These are phyloP conservation scores for Melanostoma mellinum DNA, from an alignment of 2,888 invertebrate genomes.

Conservation along the genomic window DNA sequence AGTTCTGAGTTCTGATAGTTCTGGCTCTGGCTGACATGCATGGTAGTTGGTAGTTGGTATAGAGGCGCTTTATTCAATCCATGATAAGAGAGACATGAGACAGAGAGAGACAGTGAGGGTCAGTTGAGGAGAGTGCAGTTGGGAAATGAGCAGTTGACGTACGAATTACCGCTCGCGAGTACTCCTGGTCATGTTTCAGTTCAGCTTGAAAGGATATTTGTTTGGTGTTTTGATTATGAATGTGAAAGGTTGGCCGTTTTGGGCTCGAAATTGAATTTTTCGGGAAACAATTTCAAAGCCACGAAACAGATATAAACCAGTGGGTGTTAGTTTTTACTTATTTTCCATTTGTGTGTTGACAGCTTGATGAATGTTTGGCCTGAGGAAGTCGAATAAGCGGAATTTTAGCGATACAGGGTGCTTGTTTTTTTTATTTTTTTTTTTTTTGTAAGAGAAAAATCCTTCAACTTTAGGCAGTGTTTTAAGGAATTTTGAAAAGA, in stretches of 20 bases:
- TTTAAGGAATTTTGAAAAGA: too few species aligned
- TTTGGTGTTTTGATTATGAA: conserved; percentile 1
- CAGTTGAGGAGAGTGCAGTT: conserved; percentile 1
- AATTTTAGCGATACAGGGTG: too few species aligned
- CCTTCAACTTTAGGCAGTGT: too few species aligned
- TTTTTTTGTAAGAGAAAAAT: too few species aligned
- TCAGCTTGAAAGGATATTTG: conserved; percentile 42
- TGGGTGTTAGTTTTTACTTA: neutral
- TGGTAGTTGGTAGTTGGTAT: neutral
- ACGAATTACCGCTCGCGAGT: conserved; percentile 51
- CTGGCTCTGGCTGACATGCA: too few species aligned
- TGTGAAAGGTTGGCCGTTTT: neutral
- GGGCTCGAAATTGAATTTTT: neutral
- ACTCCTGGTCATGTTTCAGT: conserved; percentile 31
- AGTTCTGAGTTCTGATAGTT: too few species aligned
- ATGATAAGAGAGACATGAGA: conserved; percentile 12
- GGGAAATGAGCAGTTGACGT: conserved; percentile 63
- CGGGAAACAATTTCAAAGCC: neutral
- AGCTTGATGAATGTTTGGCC: conserved; percentile 38
- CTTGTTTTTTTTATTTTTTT: too few species aligned
- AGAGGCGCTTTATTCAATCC: conserved; percentile 26
- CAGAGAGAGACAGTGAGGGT: too few species aligned
- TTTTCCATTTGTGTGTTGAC: conserved; percentile 11
- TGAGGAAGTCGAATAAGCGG: too few species aligned
- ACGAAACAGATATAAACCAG: conserved; percentile 1